These are phyloP conservation scores for Acanthisitta chloris DNA, from an alignment of 2,113 vertebrate species.

Conservation along the genomic window DNA sequence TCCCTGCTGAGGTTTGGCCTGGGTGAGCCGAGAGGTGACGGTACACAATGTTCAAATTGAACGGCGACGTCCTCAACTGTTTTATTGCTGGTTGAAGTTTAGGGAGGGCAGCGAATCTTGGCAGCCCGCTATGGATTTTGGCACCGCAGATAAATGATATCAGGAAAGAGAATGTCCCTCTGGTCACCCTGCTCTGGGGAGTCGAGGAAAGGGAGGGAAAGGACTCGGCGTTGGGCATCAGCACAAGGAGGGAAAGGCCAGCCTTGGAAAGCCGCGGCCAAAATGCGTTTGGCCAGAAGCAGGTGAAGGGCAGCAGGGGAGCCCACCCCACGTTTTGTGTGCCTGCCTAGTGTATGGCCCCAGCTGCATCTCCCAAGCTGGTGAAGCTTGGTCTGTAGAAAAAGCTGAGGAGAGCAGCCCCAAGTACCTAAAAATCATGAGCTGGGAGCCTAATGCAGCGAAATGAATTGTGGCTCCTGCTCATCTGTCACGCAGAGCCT, in stretches of 20 bases:
- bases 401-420: background rate
- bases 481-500: background rate
- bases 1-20: background rate
- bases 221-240: background rate
- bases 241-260: background rate
- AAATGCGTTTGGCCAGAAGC: background rate
- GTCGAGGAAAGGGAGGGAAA: background rate
- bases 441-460: background rate
- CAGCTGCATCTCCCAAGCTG: background rate
- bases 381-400: background rate
- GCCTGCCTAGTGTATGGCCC: background rate
- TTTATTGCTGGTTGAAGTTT: background rate
- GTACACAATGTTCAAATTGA: background rate
- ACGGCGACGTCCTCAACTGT: rapidly evolving
- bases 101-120: no score
- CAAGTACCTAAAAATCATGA: background rate
- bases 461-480: background rate
- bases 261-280: background rate
- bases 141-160: background rate
- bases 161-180: background rate
- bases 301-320: background rate
- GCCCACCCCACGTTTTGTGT: rapidly evolving
- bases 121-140: background rate
- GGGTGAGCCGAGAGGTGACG: background rate
- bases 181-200: no score